Evolutionary conservation across 2,797 vertebrate species (phyloP).

Genomic region (Sebastiscus albofasciatus): DNA sequence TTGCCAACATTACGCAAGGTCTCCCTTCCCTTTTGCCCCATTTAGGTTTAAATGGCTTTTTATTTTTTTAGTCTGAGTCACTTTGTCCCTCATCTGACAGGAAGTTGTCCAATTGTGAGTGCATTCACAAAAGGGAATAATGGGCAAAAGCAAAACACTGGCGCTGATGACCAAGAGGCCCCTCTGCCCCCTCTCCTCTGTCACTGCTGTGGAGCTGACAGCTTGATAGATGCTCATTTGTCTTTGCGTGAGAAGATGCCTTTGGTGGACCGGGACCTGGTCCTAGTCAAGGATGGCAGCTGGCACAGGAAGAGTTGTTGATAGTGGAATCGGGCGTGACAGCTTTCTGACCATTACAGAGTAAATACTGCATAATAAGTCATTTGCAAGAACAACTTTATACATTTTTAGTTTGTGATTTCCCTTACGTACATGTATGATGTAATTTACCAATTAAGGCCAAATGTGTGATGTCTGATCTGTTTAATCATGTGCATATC

Average conservation of each 20-base stretch:
- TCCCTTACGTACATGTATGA: background rate
- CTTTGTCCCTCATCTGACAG: conserved; percentile 59
- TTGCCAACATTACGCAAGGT: background rate
- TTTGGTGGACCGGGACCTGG: conserved; percentile 59
- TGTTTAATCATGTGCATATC: background rate
- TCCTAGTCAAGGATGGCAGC: conserved; percentile 52
- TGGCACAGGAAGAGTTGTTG: conserved; percentile 68
- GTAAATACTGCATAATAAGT: background rate
- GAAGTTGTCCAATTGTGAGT: conserved; percentile 51
- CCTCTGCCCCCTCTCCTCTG: background rate
- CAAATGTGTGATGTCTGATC: background rate
- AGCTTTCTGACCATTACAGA: conserved; percentile 45
- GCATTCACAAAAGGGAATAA: conserved; percentile 47
- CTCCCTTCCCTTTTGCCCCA: background rate
- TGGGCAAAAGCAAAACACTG: conserved; percentile 52
- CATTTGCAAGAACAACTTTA: background rate
- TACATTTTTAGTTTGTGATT: background rate
- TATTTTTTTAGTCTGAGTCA: conserved; percentile 8
- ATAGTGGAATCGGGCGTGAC: conserved; percentile 44
- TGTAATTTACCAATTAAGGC: background rate
- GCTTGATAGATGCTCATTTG: conserved; percentile 77
- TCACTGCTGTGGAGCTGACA: conserved; percentile 55
- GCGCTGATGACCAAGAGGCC: conserved; percentile 54
- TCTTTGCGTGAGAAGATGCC: conserved; percentile 79
- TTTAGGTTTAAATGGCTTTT: conserved; percentile 13